A percentile compares a stretch with the other conserved stretches of the same genome.
Conservation (phyloP, 2,113 vertebrate species). For the Poeciliopsis prolifica region DNA sequence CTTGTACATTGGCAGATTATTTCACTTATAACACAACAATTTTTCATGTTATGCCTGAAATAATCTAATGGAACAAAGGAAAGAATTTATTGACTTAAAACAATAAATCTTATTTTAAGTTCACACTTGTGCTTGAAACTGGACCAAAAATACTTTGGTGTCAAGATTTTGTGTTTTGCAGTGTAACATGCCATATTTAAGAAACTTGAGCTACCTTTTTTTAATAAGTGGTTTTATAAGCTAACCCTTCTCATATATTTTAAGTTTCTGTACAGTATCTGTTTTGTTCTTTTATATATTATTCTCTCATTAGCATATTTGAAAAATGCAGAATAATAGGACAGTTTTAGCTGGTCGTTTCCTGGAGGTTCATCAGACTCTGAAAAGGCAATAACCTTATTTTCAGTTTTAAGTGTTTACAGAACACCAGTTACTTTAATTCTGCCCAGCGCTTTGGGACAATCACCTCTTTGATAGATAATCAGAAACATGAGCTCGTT, state of each 20-base stretch:
- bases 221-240: constrained; percentile 64
- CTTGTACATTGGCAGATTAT: too few relatives aligned
- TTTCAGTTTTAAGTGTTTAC: constrained; percentile 30
- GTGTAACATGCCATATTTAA: constrained; percentile 41
- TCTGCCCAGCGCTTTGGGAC: constrained; percentile 36
- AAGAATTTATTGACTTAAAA: too few relatives aligned
- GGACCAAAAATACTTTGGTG: too few relatives aligned
- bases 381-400: constrained; percentile 1
- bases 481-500: constrained; percentile 22
- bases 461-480: constrained; percentile 53
- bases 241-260: constrained; percentile 15
- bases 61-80: too few relatives aligned
- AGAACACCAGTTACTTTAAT: neutral
- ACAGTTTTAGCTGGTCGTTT: too few relatives aligned
- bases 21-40: too few relatives aligned
- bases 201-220: constrained; percentile 38
- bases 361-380: neutral
- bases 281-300: constrained; percentile 36
- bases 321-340: neutral
- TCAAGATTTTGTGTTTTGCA: too few relatives aligned
- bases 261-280: constrained; percentile 23
- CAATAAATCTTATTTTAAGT: too few relatives aligned
- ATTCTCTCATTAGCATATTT: constrained; percentile 16
- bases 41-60: too few relatives aligned
- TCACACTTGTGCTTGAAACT: too few relatives aligned